Conservation (phyloP, 1,140 invertebrate species). For the Lepidotrigona ventralis region DNA sequence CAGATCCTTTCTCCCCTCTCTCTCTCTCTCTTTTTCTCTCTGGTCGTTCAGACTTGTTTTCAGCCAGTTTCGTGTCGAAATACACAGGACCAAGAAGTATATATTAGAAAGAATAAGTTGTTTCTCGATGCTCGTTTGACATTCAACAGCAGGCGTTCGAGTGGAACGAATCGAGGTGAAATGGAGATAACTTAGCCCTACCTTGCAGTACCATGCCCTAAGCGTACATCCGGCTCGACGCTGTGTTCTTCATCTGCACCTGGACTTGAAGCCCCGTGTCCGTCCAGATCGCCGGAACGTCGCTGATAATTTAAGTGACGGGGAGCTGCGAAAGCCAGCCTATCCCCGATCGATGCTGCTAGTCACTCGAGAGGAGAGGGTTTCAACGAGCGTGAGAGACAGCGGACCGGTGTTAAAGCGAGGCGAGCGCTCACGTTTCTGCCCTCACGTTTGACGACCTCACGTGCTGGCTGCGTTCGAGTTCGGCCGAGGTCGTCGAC, state of each 20-base stretch:
- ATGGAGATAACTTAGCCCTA: constrained; percentile 11
- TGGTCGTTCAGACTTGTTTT: not conserved
- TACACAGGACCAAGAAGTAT: not conserved
- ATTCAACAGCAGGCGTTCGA: not conserved
- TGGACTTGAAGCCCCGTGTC: too few relatives aligned
- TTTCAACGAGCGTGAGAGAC: constrained; percentile 6
- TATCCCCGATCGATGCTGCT: constrained; percentile 64
- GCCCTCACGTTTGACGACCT: constrained; percentile 23
- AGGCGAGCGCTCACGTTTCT: not conserved
- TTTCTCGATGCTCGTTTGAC: not conserved
- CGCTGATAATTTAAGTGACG: constrained; percentile 64
- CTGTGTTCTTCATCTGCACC: too few relatives aligned
- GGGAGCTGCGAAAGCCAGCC: constrained; percentile 53
- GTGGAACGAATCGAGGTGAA: not conserved
- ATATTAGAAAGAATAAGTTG: not conserved
- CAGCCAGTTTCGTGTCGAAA: too few relatives aligned
- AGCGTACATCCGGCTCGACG: not conserved
- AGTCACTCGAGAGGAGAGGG: constrained; percentile 51
- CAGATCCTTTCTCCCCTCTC: too few relatives aligned
- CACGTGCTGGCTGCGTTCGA: constrained; percentile 22
- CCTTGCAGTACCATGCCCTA: not conserved
- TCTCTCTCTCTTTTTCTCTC: too few relatives aligned
- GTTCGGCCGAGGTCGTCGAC: constrained; percentile 44
- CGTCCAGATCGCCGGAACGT: not conserved
- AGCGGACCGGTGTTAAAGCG: not conserved